Evolutionary conservation across 2,888 invertebrate species (phyloP).

Genomic region (Chironomus riparius): DNA sequence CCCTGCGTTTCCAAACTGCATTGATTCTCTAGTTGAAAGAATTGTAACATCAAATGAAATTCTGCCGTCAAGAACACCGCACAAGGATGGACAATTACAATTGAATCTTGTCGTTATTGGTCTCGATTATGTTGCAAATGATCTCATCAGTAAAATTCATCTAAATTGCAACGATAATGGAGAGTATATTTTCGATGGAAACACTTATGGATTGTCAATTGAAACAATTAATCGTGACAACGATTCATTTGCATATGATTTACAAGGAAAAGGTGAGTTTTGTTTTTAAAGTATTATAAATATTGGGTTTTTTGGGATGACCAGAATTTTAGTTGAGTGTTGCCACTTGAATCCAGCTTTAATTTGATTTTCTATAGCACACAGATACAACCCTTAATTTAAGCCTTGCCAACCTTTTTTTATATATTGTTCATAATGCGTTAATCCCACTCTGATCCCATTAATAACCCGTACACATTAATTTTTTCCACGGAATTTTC

Average conservation of each 20-base stretch:
- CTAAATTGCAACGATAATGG: constrained; percentile 78
- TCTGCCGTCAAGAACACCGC: constrained; percentile 32
- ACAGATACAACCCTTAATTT: too few species aligned
- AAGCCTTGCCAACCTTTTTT: too few species aligned
- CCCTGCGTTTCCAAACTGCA: constrained; percentile 76
- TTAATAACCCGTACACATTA: too few species aligned
- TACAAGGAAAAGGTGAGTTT: constrained; percentile 18
- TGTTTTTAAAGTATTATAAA: too few species aligned
- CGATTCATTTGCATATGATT: constrained; percentile 53
- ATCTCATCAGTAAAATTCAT: constrained; percentile 75
- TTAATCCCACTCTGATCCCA: too few species aligned
- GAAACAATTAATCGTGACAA: constrained; percentile 81
- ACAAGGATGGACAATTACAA: constrained; percentile 25
- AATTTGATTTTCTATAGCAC: too few species aligned
- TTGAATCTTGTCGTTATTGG: constrained; percentile 84
- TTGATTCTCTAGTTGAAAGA: constrained; percentile 66
- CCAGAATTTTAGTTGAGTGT: too few species aligned
- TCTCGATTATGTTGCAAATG: constrained; percentile 75
- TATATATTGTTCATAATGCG: too few species aligned
- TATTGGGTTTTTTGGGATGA: too few species aligned
- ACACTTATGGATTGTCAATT: constrained; percentile 73
- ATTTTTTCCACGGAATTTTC: too few species aligned
- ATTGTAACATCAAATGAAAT: constrained; percentile 53
- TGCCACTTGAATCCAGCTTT: too few species aligned
- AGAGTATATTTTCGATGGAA: constrained; percentile 70